These are phyloP conservation scores for Tragelaphus scriptus DNA, from an alignment of 2,113 vertebrate species.

Conservation along the genomic window DNA sequence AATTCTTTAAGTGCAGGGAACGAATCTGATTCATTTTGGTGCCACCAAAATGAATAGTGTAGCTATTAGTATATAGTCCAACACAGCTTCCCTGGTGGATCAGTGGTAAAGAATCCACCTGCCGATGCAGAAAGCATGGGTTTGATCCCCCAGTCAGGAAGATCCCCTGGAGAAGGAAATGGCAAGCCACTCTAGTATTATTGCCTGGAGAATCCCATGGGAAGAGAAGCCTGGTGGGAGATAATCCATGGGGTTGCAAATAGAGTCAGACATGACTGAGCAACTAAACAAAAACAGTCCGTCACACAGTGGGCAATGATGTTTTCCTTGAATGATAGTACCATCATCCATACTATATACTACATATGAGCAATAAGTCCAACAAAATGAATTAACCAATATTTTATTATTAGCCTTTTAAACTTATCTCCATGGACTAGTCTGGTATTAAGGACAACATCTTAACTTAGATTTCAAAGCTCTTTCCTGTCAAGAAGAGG, in stretches of 20 bases:
- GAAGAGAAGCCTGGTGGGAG: not conserved
- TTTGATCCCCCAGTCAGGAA: not conserved
- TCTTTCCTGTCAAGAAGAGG: not conserved
- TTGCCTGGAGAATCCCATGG: not conserved
- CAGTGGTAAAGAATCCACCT: not conserved
- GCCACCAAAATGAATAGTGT: not conserved
- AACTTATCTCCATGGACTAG: not conserved
- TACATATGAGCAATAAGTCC: not conserved
- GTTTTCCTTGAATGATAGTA: not conserved
- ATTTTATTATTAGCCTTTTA: not conserved
- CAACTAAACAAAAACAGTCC: not conserved
- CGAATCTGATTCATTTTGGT: not conserved
- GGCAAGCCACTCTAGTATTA: not conserved
- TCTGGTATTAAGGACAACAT: not conserved
- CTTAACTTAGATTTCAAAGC: conserved; percentile 1
- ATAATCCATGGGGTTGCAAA: not conserved
- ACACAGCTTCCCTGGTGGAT: not conserved
- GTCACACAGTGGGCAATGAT: not conserved
- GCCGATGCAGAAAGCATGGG: not conserved
- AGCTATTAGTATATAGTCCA: not conserved
- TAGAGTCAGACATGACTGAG: not conserved
- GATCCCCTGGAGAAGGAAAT: not conserved
- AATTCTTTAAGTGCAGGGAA: not conserved
- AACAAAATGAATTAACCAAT: not conserved
- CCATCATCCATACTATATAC: not conserved